These are phyloP conservation scores for Marcusenius ussheri DNA, from an alignment of 2,113 vertebrate species.

Conservation along the genomic window DNA sequence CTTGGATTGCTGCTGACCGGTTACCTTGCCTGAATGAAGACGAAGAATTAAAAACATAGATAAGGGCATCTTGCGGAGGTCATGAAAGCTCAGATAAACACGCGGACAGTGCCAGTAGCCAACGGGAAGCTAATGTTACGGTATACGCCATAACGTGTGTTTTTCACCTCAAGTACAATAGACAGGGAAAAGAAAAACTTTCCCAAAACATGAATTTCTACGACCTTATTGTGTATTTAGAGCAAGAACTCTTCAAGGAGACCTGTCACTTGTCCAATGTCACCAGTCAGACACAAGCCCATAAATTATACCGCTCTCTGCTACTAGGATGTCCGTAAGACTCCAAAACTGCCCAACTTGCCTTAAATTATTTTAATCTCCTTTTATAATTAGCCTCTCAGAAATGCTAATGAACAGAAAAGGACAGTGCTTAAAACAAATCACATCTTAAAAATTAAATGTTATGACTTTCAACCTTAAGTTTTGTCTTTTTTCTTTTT, in stretches of 20 bases:
- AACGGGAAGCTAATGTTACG: not conserved
- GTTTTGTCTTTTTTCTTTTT: not conserved
- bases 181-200: not conserved
- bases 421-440: not conserved
- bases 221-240: not conserved
- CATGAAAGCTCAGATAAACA: not conserved
- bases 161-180: not conserved
- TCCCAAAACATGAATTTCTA: not conserved
- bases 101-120: not conserved
- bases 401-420: not conserved
- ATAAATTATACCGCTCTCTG: not conserved
- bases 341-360: not conserved
- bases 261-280: not conserved
- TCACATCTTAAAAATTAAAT: not conserved
- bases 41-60: not conserved
- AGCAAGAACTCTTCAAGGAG: not conserved
- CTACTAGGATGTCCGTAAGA: not conserved
- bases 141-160: not conserved
- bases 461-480: conserved; percentile 11
- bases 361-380: not conserved
- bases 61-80: not conserved
- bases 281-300: not conserved
- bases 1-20: not conserved
- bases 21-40: not conserved
- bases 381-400: not conserved